Conservation (phyloP, 2,888 invertebrate species). For the Yponomeuta evonymella region DNA sequence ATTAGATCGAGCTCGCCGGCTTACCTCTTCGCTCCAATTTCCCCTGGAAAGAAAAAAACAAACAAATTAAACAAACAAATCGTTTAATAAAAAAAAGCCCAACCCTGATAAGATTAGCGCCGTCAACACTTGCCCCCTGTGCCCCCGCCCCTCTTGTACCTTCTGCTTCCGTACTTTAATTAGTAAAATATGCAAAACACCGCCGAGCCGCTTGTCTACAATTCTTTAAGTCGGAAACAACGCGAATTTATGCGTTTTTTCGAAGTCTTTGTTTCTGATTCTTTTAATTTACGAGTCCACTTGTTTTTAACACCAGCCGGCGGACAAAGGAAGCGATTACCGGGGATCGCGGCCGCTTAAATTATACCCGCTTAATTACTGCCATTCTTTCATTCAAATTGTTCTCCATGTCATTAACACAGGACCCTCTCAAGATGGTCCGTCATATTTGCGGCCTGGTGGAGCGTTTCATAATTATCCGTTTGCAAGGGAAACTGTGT, state of each 20-base stretch:
- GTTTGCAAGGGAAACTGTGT: too few relatives aligned
- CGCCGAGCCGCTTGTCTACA: constrained; percentile 28
- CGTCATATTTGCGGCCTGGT: background rate
- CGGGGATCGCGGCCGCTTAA: background rate
- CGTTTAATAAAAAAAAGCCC: constrained; percentile 1
- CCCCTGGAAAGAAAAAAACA: background rate
- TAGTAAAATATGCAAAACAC: constrained; percentile 52
- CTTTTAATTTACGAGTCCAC: background rate
- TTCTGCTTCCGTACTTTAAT: constrained; percentile 45
- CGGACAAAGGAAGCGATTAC: background rate
- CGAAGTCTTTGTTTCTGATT: constrained; percentile 8
- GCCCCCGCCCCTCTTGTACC: background rate
- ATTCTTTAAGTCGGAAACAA: constrained; percentile 7
- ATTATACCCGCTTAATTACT: background rate
- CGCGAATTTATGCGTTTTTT: constrained; percentile 2
- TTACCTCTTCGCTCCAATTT: background rate
- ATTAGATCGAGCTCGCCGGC: background rate
- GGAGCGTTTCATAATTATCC: too few relatives aligned
- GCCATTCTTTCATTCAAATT: background rate
- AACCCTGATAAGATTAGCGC: constrained; percentile 10
- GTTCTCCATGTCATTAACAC: background rate
- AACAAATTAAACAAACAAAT: constrained; percentile 2
- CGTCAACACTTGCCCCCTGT: background rate
- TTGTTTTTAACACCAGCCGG: background rate
- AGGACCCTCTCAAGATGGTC: background rate